phyloP scores from a whole-genome alignment of 2,888 invertebrate species.

The Xanthorhoe spadicearia region DNA sequence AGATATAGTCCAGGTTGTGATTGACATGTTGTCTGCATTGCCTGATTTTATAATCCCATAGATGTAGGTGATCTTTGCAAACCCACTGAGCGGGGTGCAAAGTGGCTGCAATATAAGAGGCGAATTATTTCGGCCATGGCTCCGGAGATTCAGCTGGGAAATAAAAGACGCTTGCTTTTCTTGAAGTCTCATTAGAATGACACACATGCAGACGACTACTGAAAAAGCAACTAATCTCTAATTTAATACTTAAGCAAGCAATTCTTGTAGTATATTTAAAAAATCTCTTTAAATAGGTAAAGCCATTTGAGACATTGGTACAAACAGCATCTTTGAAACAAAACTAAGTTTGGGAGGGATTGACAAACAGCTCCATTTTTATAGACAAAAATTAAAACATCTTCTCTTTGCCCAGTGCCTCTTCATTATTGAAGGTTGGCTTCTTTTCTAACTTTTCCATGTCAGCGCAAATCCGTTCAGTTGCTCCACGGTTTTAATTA shows the following conservation, averaged over 20 bases:
- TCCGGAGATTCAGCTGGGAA: slow-evolving; percentile 22
- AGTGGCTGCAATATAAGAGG: slow-evolving; percentile 84
- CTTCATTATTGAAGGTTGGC: too few species aligned
- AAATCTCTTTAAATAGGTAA: too few species aligned
- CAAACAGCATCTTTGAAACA: too few species aligned
- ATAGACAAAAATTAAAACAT: neutral
- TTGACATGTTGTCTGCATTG: slow-evolving; percentile 91
- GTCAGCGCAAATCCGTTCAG: too few species aligned
- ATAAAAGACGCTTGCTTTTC: slow-evolving; percentile 29
- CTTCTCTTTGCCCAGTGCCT: too few species aligned
- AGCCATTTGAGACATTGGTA: neutral
- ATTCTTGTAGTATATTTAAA: too few species aligned
- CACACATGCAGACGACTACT: slow-evolving; percentile 22
- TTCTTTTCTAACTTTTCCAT: neutral
- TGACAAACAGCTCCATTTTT: neutral
- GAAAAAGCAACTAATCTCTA: slow-evolving; percentile 9
- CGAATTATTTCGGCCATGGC: slow-evolving; percentile 28
- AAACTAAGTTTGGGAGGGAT: too few species aligned
- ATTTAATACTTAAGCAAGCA: too few species aligned
- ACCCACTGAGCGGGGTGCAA: slow-evolving; percentile 92
- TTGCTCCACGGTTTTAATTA: too few species aligned
- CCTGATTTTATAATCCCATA: slow-evolving; percentile 88
- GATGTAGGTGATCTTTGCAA: slow-evolving; percentile 92
- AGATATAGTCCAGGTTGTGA: slow-evolving; percentile 92
- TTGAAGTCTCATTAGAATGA: slow-evolving; percentile 24